These are phyloP conservation scores for Temnothorax nylanderi DNA, from an alignment of 1,140 invertebrate species.

Conservation along the genomic window DNA sequence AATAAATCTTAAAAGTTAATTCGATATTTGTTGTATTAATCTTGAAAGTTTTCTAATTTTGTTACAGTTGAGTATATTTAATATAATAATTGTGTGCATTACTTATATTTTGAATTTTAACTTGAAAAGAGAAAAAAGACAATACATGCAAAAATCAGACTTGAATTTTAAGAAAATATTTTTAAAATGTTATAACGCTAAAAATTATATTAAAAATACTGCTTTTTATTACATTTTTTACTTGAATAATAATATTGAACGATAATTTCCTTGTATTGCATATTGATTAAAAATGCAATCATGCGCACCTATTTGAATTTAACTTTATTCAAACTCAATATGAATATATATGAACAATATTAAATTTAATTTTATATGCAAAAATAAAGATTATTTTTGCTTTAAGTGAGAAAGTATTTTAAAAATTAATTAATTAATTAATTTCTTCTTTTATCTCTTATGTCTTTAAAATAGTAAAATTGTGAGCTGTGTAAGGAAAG, in stretches of 20 bases:
- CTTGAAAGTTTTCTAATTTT: background rate
- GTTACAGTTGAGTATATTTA: background rate
- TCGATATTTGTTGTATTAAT: background rate
- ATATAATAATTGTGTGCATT: background rate
- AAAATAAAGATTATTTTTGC: background rate
- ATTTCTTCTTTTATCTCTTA: background rate
- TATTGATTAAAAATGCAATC: background rate
- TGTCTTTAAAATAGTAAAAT: background rate
- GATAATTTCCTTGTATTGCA: background rate
- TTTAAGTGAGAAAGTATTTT: slow-evolving; percentile 6
- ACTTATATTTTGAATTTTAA: background rate
- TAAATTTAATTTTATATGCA: slow-evolving; percentile 5
- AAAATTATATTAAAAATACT: background rate
- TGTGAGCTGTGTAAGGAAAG: background rate
- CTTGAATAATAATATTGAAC: background rate
- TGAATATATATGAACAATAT: slow-evolving; percentile 9
- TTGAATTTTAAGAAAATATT: background rate
- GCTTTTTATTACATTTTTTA: background rate
- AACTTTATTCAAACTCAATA: background rate
- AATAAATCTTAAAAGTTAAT: background rate
- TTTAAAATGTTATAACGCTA: background rate
- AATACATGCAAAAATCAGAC: background rate
- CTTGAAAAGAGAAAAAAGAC: background rate
- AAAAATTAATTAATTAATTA: background rate
- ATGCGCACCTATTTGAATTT: background rate